A percentile compares a stretch with the other conserved stretches of the same genome.
phyloP scores from a whole-genome alignment of 2,113 vertebrate species.

The Epinephelus fuscoguttatus region DNA sequence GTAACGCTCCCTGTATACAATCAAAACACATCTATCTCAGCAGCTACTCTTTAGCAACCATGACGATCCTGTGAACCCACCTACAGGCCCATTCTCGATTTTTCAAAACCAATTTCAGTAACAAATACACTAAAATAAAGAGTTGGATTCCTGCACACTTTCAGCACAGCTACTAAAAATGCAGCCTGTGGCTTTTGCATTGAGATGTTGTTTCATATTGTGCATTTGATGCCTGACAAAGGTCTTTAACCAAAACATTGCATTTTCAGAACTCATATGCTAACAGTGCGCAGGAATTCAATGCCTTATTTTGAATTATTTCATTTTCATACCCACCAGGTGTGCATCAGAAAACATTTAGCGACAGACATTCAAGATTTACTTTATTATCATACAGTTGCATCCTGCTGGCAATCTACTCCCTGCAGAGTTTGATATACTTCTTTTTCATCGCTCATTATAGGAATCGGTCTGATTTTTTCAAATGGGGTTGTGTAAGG shows the following conservation, averaged over 20 bases:
- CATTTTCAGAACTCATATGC: not conserved
- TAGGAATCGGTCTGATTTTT: no score
- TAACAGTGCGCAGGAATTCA: not conserved
- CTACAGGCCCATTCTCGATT: not conserved
- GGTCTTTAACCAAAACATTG: not conserved
- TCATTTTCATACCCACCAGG: not conserved
- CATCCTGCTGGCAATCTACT: not conserved
- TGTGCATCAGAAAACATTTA: not conserved
- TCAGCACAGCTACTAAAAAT: not conserved
- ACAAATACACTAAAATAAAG: not conserved
- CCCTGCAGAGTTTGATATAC: no score
- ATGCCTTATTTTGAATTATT: not conserved
- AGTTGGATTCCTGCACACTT: not conserved
- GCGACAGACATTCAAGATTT: not conserved
- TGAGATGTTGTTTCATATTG: not conserved
- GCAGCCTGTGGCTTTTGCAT: not conserved
- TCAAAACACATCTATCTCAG: not conserved
- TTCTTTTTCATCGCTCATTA: not conserved
- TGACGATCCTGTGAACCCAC: not conserved
- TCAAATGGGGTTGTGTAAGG: no score
- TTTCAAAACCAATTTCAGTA: not conserved
- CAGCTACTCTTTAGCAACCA: not conserved
- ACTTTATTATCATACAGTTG: not conserved
- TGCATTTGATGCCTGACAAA: not conserved
- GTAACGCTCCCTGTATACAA: slow-evolving; percentile 25